Base-by-base conservation (phyloP, 2,113 vertebrate genomes). In the Clinocottus analis region DNA sequence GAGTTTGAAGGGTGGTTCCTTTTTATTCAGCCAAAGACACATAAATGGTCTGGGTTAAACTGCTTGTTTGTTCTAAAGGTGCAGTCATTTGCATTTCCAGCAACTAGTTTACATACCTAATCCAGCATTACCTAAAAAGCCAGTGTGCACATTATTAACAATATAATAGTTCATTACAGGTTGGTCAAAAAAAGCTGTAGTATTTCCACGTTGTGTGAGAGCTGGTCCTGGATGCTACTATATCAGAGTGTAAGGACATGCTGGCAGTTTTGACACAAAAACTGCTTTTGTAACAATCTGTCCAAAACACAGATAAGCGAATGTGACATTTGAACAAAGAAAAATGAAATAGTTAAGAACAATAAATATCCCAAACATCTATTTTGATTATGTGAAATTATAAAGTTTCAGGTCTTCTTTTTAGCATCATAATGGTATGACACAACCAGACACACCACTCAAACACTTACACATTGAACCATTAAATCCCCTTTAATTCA, bases 401-500 rank as follows among this genome's bases (percentile, higher is more conserved):
- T 21, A 7, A 69, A 70, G 9, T 31, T n/a, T 33, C 27, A 9
- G 62, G 4, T 31, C 13, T 31, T 25, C 23, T 63, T 41, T 25
- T 41, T 11, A 6, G 4, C 35, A 10, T 43, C 31, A 31, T 19
- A 4, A 17, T 7, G 1, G 2, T 39, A 11, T 72, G 45, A 64
- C 47, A 66, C 68, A 49, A 72, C 58, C 33, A 78, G 56, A 41
- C 33, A 61, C 43, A 17, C n/a, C 63, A 56, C 60, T 41, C 14
- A 23, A 11, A 21, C 33, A 81, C 47, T 56, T 33, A 80, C n/a
- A 73, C 23, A 7, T 12, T 55, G 27, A 66, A 64, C 60, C 65
- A 8, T 79, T 58, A 72, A 86, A 80, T 82, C 77, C 70, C 33
- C 25, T 10, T 49, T 74, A 75, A 80, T 73, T 82, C 72, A 69